These are phyloP conservation scores for Athalia cordata DNA, from an alignment of 2,888 invertebrate species.

Conservation along the genomic window DNA sequence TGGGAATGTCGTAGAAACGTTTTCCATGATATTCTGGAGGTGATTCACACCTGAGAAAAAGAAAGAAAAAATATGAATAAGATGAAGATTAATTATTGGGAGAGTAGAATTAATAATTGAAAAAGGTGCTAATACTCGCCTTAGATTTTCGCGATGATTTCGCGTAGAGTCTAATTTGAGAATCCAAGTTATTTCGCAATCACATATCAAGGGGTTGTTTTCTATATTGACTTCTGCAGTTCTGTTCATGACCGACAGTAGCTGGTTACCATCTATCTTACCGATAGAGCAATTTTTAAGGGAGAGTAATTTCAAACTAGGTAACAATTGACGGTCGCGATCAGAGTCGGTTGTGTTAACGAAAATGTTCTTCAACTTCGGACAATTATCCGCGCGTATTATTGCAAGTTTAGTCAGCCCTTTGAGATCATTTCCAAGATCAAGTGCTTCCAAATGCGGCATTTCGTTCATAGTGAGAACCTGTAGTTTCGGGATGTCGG, in stretches of 20 bases:
- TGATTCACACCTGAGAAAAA: slow-evolving; percentile 74
- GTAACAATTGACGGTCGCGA: slow-evolving; percentile 71
- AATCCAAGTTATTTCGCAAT: slow-evolving; percentile 78
- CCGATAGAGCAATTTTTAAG: slow-evolving; percentile 74
- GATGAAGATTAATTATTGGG: neutral
- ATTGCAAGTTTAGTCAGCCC: slow-evolving; percentile 75
- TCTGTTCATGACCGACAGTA: slow-evolving; percentile 74
- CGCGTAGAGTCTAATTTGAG: slow-evolving; percentile 72
- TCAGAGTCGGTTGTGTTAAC: slow-evolving; percentile 69
- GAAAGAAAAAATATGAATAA: neutral
- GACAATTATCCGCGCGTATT: slow-evolving; percentile 77
- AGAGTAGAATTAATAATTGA: neutral
- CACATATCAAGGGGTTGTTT: slow-evolving; percentile 80
- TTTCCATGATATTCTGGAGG: slow-evolving; percentile 73
- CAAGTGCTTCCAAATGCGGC: slow-evolving; percentile 74
- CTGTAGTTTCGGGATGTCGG: slow-evolving; percentile 73
- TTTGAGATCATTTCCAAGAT: slow-evolving; percentile 76
- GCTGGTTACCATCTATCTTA: slow-evolving; percentile 68
- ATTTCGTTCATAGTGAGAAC: slow-evolving; percentile 77
- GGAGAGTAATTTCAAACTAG: slow-evolving; percentile 73
- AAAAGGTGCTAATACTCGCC: slow-evolving; percentile 66
- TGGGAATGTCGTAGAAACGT: slow-evolving; percentile 73
- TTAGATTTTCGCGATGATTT: slow-evolving; percentile 73
- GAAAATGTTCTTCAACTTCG: slow-evolving; percentile 70
- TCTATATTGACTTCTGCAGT: slow-evolving; percentile 75